Conservation (phyloP, 2,888 invertebrate species). For the Noctua janthina region DNA sequence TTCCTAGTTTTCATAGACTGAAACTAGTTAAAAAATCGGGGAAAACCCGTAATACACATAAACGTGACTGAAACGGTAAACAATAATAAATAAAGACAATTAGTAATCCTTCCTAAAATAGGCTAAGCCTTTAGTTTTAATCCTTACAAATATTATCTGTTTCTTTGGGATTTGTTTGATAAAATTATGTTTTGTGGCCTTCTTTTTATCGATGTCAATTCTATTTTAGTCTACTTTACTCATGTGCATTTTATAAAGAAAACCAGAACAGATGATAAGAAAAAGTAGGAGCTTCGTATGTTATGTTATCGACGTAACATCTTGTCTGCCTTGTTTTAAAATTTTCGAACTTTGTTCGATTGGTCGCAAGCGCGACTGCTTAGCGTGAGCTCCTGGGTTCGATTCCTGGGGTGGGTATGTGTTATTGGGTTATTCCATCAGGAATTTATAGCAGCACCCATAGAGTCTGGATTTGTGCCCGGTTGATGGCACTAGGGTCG, state of each 20-base stretch:
- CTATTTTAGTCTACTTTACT: conserved; percentile 24
- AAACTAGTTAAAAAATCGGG: background rate
- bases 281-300: background rate
- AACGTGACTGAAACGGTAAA: background rate
- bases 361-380: too few species aligned
- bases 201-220: conserved; percentile 13
- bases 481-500: too few species aligned
- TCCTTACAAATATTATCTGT: conserved; percentile 11
- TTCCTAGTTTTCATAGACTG: background rate
- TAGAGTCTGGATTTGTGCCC: too few species aligned
- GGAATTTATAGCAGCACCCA: too few species aligned
- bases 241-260: background rate
- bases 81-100: conserved; percentile 2
- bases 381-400: too few species aligned
- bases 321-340: background rate
- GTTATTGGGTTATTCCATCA: too few species aligned
- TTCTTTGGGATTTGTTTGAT: conserved; percentile 8
- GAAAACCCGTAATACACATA: background rate
- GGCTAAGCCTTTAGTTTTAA: conserved; percentile 28
- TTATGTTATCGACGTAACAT: background rate
- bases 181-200: conserved; percentile 15
- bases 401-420: too few species aligned
- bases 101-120: conserved; percentile 15
- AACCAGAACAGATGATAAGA: background rate
- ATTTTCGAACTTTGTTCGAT: too few species aligned